Base-by-base conservation (phyloP, 64 coral and sea anemone species). In the Dendronephthya gigantea region DNA sequence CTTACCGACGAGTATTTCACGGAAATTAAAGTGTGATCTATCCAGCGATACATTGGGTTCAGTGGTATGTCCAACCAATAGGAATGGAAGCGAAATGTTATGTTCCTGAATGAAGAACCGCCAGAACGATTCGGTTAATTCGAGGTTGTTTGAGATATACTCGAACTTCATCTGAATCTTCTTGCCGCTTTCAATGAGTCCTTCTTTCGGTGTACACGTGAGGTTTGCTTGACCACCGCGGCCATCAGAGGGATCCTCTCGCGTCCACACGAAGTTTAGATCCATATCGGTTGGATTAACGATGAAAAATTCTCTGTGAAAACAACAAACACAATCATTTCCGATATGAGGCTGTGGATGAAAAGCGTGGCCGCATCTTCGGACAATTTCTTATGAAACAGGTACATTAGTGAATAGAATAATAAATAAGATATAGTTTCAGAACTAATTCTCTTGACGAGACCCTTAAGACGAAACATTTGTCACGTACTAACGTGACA, bases 81-180 rank as follows among this genome's bases (percentile, higher is more conserved):
- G 82, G 76, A 98, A 98, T 0, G 95, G 95, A 14, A 98, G 84
- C 9, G 95, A 98, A 68, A 98, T 93, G 82, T 91, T 98, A 36
- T 98, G 84, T 35, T 98, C 95, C 15, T 90, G 95, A 15, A 98
- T 85, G 40, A 93, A 98, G 84, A 98, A 98, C 10, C 95, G 48
- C 95, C 95, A 98, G 87, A 98, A 98, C 0, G 95, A 98, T 37
- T 98, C 95, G 0, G 89, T 82, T n/a, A 98, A 81, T 19, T 98
- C 92, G 22, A 98, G 50, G 31, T 92, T 91, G 34, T 93, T 90
- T 1, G 95, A 91, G 31, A 98, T 92, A 43, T 98, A 98, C 40
- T 98, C 95, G 84, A 98, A 93, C 31, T 90, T 87, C 84, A 93
- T 98, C 35, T 91, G 88, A 17, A 88, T 40, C 74, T 98, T 98